Evolutionary conservation across 2,888 invertebrate genomes (phyloP).

Genomic region (Euplexia lucipara): DNA sequence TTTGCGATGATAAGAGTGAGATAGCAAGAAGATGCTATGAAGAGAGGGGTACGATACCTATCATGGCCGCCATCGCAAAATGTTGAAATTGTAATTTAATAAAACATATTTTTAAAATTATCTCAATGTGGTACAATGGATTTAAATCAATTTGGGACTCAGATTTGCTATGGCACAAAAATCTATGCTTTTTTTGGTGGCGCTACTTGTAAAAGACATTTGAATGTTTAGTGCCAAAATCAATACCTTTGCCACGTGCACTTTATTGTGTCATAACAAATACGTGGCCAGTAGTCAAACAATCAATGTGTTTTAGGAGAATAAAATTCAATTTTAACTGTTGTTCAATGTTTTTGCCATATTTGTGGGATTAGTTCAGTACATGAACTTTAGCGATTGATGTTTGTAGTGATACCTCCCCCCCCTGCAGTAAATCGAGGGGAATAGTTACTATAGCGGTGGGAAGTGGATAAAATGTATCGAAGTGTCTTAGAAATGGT

Average conservation of each 20-base stretch:
- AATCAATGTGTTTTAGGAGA: constrained; percentile 59
- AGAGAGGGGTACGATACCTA: constrained; percentile 1
- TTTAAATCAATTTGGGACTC: constrained; percentile 32
- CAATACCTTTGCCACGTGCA: background rate
- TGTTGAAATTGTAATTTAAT: constrained; percentile 15
- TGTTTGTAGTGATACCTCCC: constrained; percentile 52
- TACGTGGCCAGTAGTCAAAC: constrained; percentile 36
- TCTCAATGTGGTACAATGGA: constrained; percentile 52
- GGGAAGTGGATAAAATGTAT: constrained; percentile 17
- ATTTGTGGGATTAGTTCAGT: constrained; percentile 38
- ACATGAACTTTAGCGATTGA: constrained; percentile 47
- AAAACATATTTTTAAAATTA: constrained; percentile 40
- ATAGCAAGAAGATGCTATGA: background rate
- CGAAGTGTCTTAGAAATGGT: constrained; percentile 55
- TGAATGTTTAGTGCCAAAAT: background rate
- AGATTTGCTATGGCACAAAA: constrained; percentile 37
- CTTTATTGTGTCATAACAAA: constrained; percentile 42
- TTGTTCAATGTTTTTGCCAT: constrained; percentile 57
- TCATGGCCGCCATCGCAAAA: constrained; percentile 26
- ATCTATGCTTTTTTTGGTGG: background rate
- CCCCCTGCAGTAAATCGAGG: background rate
- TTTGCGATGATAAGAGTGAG: constrained; percentile 19
- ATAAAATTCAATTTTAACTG: constrained; percentile 56
- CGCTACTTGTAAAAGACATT: background rate
- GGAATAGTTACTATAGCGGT: constrained; percentile 43